phyloP scores from a whole-genome alignment of 1,140 invertebrate species.

The Agrilus planipennis region DNA sequence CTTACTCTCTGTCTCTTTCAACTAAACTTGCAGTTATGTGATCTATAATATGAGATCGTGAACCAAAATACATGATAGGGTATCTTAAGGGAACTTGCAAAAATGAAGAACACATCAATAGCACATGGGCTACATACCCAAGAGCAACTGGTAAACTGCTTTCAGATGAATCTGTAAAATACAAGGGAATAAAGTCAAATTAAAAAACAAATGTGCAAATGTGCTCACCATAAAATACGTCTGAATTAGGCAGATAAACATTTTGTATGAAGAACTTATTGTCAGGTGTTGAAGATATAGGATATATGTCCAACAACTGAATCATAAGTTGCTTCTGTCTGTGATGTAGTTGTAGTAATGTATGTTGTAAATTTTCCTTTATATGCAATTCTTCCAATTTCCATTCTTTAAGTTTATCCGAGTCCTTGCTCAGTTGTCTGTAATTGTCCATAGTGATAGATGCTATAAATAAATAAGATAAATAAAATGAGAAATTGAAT shows the following conservation, averaged over 20 bases:
- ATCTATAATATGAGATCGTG: slow-evolving; percentile 63
- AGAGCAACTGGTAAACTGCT: slow-evolving; percentile 60
- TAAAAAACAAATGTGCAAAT: no score
- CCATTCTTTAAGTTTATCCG: slow-evolving; percentile 44
- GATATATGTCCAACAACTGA: slow-evolving; percentile 38
- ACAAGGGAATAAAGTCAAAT: neutral
- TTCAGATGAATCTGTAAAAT: slow-evolving; percentile 39
- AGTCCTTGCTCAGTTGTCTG: slow-evolving; percentile 44
- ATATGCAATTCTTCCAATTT: slow-evolving; percentile 41
- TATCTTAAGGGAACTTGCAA: slow-evolving; percentile 72
- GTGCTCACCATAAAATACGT: slow-evolving; percentile 47
- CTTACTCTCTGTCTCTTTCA: slow-evolving; percentile 65
- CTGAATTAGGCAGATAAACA: slow-evolving; percentile 63
- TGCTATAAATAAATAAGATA: slow-evolving; percentile 3
- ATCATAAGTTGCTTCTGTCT: slow-evolving; percentile 38
- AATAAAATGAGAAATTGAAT: neutral
- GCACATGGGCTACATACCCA: slow-evolving; percentile 68
- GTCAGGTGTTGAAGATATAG: slow-evolving; percentile 34
- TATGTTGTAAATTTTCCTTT: slow-evolving; percentile 45
- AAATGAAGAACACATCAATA: slow-evolving; percentile 67
- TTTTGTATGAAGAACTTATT: slow-evolving; percentile 54
- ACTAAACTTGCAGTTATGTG: slow-evolving; percentile 58
- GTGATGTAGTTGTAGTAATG: slow-evolving; percentile 45
- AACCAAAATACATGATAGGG: slow-evolving; percentile 62
- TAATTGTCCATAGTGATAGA: slow-evolving; percentile 41